Base-by-base conservation (phyloP, 2,113 vertebrate species). In the Sorex fumeus region DNA sequence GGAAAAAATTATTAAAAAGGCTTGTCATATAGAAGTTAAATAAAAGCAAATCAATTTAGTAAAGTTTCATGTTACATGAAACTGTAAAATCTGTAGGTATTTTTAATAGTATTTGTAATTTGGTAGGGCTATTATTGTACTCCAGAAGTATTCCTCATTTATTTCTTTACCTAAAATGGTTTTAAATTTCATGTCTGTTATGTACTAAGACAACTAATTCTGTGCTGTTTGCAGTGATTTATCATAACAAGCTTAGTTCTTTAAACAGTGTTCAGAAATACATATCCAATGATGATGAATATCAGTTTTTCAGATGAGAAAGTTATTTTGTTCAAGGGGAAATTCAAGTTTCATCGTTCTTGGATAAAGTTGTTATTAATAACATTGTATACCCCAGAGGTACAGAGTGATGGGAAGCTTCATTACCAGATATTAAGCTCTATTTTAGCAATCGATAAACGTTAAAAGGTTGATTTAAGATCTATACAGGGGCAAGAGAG, bases 331-430 rank as follows among this genome's bases (percentile, higher is more conserved):
- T 77, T 69, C 32, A 36, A 84, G n/a, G 88, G 3, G 27, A 77
- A 62, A 87, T 91, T 69, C 76, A 83, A 67, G 72, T 88, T 88
- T 93, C 27, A 40, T 80, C 87, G 75, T 45, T 81, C 30, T 90
- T 78, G 57, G 34, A 1, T 82, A 87, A 71, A 76, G 13, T 87
- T 94, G 95, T 84, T 84, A 23, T 94, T 90, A 84, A 50, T 88
- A 85, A 82, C 62, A 79, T 28, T 74, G 50, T 81, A 34, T 79
- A 27, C 4, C 72, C 8, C 2, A 81, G 32, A 18, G 43, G 40
- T 32, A 86, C 19, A 77, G 62, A 75, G n/a, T 75, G 1, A 0
- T 57, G 18, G 19, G 76, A 83, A 66, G 64, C 64, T 66, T 27
- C 64, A 28, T 66, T 66, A 30, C 1, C 16, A 86, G 18, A 70